Evolutionary conservation across 1,140 invertebrate genomes (phyloP), one percentile per base, ranked within the genome.

Genomic region (Eciton burchellii): DNA sequence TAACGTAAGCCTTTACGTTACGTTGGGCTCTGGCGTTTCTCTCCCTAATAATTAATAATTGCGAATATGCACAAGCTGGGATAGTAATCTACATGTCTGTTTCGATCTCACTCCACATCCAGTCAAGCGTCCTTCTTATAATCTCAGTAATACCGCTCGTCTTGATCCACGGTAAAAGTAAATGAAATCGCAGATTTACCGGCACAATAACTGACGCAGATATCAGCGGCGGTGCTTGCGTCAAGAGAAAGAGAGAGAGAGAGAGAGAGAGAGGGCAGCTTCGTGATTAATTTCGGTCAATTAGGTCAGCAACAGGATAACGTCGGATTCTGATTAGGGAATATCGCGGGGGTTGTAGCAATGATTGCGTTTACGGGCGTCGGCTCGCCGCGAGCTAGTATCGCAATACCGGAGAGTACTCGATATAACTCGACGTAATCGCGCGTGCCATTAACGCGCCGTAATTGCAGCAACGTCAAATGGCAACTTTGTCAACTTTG

Each of bases 241-340:
- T 35, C 35, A 35, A 6, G 35, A 35, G 35, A 35, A 35, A 35
- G 35, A 35, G 35, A 35, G 35, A 35, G 35, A 35, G 35, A 35
- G 35, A 35, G 35, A 35, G 35, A 35, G 6, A 35, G 35, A 35
- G 35, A 35, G 21, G 9, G n/a, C n/a, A n/a, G n/a, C n/a, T 76
- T 24, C 12, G 21, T 6, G 41, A 16, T 26, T 54, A 41, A 70
- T 59, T 62, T n/a, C 14, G n/a, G 63, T 12, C 35, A 35, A 35
- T 35, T 35, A 35, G 35, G 35, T 9, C 21, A 16, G 16, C 9
- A 65, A 47, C 35, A 8, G 49, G 21, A 14, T 71, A 12, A 21
- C n/a, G 6, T 14, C 21, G 43, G 60, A 65, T 52, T 21, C 59
- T 79, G 66, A 85, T 84, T 84, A 43, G 68, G 41, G 35, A 21